Percentiles rank a stretch among this genome's conserved stretches.
Conservation (phyloP, 2,888 invertebrate species). For the Brachylomia viminalis region DNA sequence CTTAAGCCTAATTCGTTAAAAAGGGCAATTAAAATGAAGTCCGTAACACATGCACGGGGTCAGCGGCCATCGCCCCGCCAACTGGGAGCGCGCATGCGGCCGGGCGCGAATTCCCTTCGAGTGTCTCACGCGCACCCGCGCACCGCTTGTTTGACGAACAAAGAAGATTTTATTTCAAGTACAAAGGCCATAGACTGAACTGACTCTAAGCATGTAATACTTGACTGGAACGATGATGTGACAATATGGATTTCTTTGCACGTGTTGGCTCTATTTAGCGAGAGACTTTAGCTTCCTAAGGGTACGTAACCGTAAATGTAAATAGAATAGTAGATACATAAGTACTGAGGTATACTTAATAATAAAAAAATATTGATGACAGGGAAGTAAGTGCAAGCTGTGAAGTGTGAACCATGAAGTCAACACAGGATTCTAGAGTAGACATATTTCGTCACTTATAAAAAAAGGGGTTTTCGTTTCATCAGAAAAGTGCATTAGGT, state of each 20-base stretch:
- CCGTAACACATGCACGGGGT: slow-evolving; percentile 42
- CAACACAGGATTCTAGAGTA: too few relatives aligned
- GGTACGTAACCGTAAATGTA: too few relatives aligned
- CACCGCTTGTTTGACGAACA: slow-evolving; percentile 55
- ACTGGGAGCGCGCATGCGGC: slow-evolving; percentile 30
- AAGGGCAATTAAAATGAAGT: slow-evolving; percentile 17
- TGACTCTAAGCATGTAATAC: slow-evolving; percentile 10
- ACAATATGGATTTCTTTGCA: slow-evolving; percentile 1
- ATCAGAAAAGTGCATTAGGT: too few relatives aligned
- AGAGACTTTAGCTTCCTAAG: not conserved
- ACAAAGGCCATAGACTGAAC: slow-evolving; percentile 35
- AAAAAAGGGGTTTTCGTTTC: too few relatives aligned
- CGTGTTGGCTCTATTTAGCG: not conserved
- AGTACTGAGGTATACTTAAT: not conserved
- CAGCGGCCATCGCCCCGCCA: slow-evolving; percentile 46
- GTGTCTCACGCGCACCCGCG: slow-evolving; percentile 61
- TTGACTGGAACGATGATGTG: slow-evolving; percentile 21
- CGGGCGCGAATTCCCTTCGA: slow-evolving; percentile 64
- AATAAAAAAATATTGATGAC: not conserved
- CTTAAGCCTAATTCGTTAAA: not conserved
- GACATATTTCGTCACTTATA: too few relatives aligned
- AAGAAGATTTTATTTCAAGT: slow-evolving; percentile 63
- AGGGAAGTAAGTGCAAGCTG: too few relatives aligned
- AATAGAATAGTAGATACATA: not conserved
- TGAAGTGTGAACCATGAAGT: too few relatives aligned